Conservation (phyloP, 2,113 vertebrate genomes). For the Pseudopipra pipra region DNA sequence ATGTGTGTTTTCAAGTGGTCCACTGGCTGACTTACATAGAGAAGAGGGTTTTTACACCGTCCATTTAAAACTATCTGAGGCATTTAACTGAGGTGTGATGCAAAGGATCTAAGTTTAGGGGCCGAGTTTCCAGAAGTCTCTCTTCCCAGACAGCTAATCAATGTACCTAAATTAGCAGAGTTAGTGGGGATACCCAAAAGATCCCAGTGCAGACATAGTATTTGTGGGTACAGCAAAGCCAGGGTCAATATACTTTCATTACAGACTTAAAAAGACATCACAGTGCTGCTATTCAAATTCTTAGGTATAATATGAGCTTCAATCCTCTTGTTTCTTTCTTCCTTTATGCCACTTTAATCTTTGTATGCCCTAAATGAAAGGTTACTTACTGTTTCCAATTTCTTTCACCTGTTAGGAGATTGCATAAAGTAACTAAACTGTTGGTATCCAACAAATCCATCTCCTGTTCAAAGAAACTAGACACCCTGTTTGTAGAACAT, state of each 20-base stretch:
- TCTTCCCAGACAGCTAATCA: not conserved
- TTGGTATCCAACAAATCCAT: constrained; percentile 25
- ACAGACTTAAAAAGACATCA: not conserved
- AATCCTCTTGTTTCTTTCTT: not conserved
- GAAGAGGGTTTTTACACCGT: not conserved
- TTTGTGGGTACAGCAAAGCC: not conserved
- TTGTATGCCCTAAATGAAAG: constrained; percentile 45
- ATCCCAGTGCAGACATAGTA: not conserved
- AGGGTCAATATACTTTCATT: not conserved
- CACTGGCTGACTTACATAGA: not conserved
- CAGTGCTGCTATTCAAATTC: not conserved
- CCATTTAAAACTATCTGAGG: not conserved
- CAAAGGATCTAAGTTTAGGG: not conserved
- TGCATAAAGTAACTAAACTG: not conserved
- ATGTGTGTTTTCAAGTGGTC: not conserved
- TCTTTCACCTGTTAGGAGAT: constrained; percentile 49
- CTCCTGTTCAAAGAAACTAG: constrained; percentile 51
- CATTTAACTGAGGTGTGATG: not conserved
- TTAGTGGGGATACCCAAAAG: not conserved
- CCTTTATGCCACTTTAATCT: not conserved
- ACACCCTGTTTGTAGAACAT: constrained; percentile 53
- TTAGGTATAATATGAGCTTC: not conserved
- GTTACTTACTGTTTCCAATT: constrained; percentile 43
- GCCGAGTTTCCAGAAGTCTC: not conserved
- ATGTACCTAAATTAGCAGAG: not conserved